Base-by-base conservation (phyloP, 2,797 vertebrate genomes). In the Gouania willdenowi region DNA sequence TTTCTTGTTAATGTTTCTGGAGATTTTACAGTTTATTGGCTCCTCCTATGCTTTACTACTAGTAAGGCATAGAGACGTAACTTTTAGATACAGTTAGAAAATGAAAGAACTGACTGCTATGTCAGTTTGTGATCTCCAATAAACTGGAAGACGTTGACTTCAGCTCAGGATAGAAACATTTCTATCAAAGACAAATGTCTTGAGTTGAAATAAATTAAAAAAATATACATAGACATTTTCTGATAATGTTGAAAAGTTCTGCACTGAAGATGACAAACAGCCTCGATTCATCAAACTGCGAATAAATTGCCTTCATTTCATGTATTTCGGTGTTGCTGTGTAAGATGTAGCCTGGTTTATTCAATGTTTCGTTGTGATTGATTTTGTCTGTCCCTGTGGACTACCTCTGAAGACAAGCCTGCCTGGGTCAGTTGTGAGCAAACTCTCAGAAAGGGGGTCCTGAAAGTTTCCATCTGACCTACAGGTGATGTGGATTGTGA, bases 351-450 rank as follows among this genome's bases (percentile, higher is more conserved):
- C 78, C 70, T 48, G 40, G 40, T 56, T 42, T 42, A 53, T 61
- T 59, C 31, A 63, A 50, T 50, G 55, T 59, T 63, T 43, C 67
- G 30, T 45, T 72, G 68, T 40, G n/a, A 59, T 75, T 73, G 66
- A 80, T 63, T 63, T 61, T 46, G 41, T 45, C 22, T 57, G 3
- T 45, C 59, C 66, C 66, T 66, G 57, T 65, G 77, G 82, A 79
- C 79, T 83, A 86, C 83, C 77, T 87, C 83, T 82, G 50, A 76
- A 78, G 61, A 68, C 54, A 33, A 66, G 63, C 44, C 45, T 26
- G 47, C 59, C 48, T 38, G 53, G 55, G 39, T 68, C 29, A 32
- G 57, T 49, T 75, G 37, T 66, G 50, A 47, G 55, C 61, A 64
- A 48, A 37, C 23, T 27, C 28, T 51, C 37, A 40, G 37, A 10